A percentile compares a stretch with the other conserved stretches of the same genome.
Evolutionary conservation across 2,797 vertebrate species (phyloP).

Genomic region (Hafferia zeledoni): DNA sequence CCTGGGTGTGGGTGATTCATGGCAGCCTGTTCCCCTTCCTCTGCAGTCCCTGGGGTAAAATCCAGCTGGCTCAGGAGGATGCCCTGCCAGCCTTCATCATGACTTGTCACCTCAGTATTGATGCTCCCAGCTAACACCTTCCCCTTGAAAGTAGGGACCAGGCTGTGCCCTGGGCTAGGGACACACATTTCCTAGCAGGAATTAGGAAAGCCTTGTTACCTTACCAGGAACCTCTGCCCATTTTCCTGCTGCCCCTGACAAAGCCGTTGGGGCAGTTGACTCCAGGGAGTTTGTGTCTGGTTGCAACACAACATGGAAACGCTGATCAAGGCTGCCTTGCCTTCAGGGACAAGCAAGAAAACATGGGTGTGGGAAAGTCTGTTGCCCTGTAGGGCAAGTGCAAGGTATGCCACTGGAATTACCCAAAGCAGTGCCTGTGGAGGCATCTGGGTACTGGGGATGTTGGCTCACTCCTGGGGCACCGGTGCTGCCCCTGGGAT

Average conservation of each 20-base stretch:
- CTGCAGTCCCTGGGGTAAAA: not conserved
- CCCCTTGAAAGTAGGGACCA: not conserved
- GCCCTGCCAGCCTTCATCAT: not conserved
- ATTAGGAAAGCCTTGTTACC: not conserved
- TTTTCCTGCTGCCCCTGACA: conserved; percentile 23
- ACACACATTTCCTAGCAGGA: not conserved
- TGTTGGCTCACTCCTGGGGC: not conserved
- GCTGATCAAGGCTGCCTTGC: conserved; percentile 45
- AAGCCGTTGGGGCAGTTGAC: not conserved
- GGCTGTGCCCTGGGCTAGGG: not conserved
- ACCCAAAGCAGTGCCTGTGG: not conserved
- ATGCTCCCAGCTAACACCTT: not conserved
- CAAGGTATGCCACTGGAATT: conserved; percentile 37
- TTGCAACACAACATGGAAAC: conserved; percentile 58
- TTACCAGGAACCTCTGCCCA: not conserved
- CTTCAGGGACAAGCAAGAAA: conserved; percentile 39
- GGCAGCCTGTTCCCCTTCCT: not conserved
- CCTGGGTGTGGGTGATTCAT: not conserved
- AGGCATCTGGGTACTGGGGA: not conserved
- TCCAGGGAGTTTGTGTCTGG: conserved; percentile 8
- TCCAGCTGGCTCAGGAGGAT: not conserved
- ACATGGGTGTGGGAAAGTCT: conserved; percentile 44
- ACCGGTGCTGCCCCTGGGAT: not conserved
- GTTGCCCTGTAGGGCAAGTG: conserved; percentile 27
- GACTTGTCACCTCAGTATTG: not conserved